Evolutionary conservation across 2,888 invertebrate species (phyloP), one percentile per base, ranked within the genome.

Genomic region (Ophion ventricosus): DNA sequence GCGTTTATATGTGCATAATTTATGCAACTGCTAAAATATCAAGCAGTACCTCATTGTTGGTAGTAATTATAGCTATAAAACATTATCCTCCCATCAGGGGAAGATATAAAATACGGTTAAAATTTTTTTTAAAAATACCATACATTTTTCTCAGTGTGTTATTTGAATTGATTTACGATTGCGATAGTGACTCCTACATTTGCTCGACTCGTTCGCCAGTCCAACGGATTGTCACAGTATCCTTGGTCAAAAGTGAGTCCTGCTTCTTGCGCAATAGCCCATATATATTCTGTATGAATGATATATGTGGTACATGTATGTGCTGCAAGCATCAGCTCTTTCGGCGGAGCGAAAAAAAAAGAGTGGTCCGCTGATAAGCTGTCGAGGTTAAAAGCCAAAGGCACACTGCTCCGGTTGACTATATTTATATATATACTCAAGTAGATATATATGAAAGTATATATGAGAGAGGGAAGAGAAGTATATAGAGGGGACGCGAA

Each of bases 341-440:
- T 77, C 59, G 59, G 49, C 20, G 26, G 64, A 66, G 29, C 23
- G 77, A 83, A 66, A 73, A 73, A 80, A 80, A 64, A 69, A 74
- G 74, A 61, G 67, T 69, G 82, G 78, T 70, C 49, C 64, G 74
- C 70, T 84, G 84, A 82, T 84, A 84, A 84, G 78, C 78, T 79
- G 78, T 75, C 70, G 72, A 72, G 84, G 84, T 84, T 82, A 82
- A 84, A 78, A 84, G 84, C 79, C 82, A 84, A 72, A 84, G 75
- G 78, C 78, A 84, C 29, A 70, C 59, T 54, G 35, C 20, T 23
- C 56, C 23, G 14, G 43, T 74, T 57, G 61, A 23, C 54, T 70
- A 20, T 72, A 54, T 64, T 11, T 79, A 66, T 69, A 25, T 73
- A 73, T 77, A 35, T 54, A 43, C 25, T n/a, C 26, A 8, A 35